Evolutionary conservation across 1,140 invertebrate species (phyloP).

Genomic region (Colletes latitarsis): DNA sequence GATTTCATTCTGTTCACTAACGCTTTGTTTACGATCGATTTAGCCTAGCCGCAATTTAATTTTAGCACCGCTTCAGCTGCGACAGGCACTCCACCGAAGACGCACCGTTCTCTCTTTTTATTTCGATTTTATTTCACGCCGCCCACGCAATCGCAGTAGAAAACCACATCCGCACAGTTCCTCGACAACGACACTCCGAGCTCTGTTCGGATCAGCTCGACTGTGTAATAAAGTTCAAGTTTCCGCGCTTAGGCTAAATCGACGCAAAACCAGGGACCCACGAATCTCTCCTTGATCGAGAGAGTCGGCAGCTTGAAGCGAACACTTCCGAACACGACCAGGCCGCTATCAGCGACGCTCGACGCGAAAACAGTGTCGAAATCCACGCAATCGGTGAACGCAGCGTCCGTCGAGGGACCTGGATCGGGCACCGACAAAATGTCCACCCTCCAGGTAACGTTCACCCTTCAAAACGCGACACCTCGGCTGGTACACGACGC

Average conservation of each 20-base stretch:
- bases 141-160: conserved; percentile 7
- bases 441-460: conserved; percentile 77
- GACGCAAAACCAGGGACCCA: conserved; percentile 69
- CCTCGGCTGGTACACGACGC: no score
- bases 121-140: neutral
- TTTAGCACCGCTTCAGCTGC: conserved; percentile 25
- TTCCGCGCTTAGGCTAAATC: conserved; percentile 75
- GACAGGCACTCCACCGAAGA: neutral
- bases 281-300: conserved; percentile 71
- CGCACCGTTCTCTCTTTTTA: neutral
- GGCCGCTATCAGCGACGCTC: conserved; percentile 69
- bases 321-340: conserved; percentile 61
- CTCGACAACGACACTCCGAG: conserved; percentile 20
- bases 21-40: conserved; percentile 21
- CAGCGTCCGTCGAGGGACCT: conserved; percentile 49
- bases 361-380: conserved; percentile 57
- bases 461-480: neutral
- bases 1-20: conserved; percentile 16
- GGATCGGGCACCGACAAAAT: conserved; percentile 75
- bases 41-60: conserved; percentile 36
- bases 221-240: conserved; percentile 71
- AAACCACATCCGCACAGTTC: conserved; percentile 5
- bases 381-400: conserved; percentile 65
- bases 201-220: conserved; percentile 4
- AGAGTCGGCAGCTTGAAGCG: conserved; percentile 73